phyloP scores from a whole-genome alignment of 53 echinoderm and acorn worm genomes.

The Paelopatides confundens region DNA sequence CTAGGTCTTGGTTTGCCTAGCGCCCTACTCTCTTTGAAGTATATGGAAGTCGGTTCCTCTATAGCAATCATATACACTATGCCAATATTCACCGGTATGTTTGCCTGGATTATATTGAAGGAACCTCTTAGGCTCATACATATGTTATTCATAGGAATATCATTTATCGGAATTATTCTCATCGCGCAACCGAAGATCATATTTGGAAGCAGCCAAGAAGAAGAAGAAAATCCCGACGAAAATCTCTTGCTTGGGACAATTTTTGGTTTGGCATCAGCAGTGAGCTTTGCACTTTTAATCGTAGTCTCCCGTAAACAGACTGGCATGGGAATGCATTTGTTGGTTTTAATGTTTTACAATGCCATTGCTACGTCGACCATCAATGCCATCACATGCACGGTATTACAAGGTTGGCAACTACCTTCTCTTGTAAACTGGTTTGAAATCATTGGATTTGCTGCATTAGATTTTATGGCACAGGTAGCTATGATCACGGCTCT shows the following conservation, averaged over 20 bases:
- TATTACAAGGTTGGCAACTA: neutral
- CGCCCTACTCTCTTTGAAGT: constrained; percentile 11
- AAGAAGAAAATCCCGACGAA: neutral
- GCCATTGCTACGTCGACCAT: neutral
- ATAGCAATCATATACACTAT: constrained; percentile 37
- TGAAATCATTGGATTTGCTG: neutral
- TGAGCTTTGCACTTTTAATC: neutral
- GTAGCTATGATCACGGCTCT: neutral
- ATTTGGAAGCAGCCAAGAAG: constrained; percentile 1
- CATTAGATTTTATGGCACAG: constrained; percentile 24
- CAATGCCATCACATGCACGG: neutral
- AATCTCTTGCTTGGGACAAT: constrained; percentile 4
- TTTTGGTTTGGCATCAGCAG: constrained; percentile 6
- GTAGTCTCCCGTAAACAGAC: constrained; percentile 37
- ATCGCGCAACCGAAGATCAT: constrained; percentile 35
- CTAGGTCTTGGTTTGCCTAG: neutral
- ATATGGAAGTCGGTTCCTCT: constrained; percentile 5
- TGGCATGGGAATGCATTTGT: neutral
- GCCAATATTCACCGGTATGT: constrained; percentile 44
- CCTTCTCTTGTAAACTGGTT: neutral
- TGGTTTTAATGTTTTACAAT: constrained; percentile 33
- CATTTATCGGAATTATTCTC: constrained; percentile 16
- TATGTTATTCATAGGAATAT: neutral
- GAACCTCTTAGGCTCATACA: constrained; percentile 24
- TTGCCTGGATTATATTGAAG: constrained; percentile 32